Percentiles rank a stretch among this genome's conserved stretches.
phyloP scores from a whole-genome alignment of 2,797 vertebrate species.

The Protosalanx chinensis region DNA sequence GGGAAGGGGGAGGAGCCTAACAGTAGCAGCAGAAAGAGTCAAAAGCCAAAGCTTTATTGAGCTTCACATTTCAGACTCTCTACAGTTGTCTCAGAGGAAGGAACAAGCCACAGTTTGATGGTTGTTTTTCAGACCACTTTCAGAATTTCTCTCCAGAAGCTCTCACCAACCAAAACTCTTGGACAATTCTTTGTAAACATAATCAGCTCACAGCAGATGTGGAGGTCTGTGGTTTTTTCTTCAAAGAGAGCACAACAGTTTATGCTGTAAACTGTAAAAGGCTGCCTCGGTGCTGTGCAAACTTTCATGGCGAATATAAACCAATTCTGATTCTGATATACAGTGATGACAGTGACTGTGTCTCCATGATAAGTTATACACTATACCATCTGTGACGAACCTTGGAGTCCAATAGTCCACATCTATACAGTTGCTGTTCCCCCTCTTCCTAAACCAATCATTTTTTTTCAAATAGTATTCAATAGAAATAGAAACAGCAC shows the following conservation, averaged over 20 bases:
- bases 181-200: no score
- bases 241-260: no score
- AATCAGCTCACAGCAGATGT: no score
- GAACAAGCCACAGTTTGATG: background rate
- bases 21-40: background rate
- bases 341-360: no score
- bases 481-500: background rate
- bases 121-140: background rate
- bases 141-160: no score
- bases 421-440: background rate
- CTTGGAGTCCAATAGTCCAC: background rate
- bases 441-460: background rate
- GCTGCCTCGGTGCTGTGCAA: no score
- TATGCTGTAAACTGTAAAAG: no score
- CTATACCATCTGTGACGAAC: background rate
- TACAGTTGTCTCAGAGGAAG: background rate
- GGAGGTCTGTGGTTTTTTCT: no score
- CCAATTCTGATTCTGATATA: no score
- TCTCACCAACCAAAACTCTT: no score
- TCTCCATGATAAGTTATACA: background rate
- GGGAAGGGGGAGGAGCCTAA: conserved; percentile 2
- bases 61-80: conserved; percentile 11
- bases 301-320: no score
- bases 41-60: conserved; percentile 14
- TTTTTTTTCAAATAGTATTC: background rate